phyloP scores from a whole-genome alignment of 2,888 invertebrate species.

The Dione juno region DNA sequence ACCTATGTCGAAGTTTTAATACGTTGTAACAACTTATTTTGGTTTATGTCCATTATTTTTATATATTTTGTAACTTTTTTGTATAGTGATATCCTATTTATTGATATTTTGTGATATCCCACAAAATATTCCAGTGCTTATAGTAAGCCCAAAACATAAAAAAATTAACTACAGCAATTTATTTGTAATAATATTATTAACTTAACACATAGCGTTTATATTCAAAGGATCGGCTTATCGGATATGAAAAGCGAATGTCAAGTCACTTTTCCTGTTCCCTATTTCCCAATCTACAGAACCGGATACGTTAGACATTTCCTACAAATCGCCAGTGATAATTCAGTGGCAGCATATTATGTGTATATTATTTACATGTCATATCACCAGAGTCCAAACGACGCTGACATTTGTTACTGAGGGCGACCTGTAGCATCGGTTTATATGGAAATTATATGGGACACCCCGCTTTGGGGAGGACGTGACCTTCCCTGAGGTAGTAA shows the following conservation, averaged over 20 bases:
- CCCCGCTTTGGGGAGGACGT: constrained; percentile 8
- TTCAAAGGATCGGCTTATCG: background rate
- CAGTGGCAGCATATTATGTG: background rate
- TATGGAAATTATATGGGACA: constrained; percentile 34
- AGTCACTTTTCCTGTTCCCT: background rate
- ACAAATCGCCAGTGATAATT: constrained; percentile 12
- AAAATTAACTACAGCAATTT: too few relatives aligned
- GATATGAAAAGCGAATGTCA: constrained; percentile 1
- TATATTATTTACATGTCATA: background rate
- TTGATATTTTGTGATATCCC: too few relatives aligned
- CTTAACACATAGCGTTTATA: background rate
- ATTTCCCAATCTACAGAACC: background rate
- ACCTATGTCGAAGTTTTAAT: too few relatives aligned
- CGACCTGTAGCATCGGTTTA: constrained; percentile 35
- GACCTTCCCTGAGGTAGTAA: constrained; percentile 26
- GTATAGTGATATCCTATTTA: too few relatives aligned
- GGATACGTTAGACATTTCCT: constrained; percentile 1
- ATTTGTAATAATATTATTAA: too few relatives aligned
- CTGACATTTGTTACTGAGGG: constrained; percentile 21
- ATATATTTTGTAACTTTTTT: too few relatives aligned
- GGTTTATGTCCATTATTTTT: too few relatives aligned
- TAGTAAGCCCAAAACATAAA: too few relatives aligned
- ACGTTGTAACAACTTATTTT: too few relatives aligned
- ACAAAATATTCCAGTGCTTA: too few relatives aligned
- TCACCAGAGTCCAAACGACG: constrained; percentile 2